Evolutionary conservation across 2,888 invertebrate genomes (phyloP).

Genomic region (Halocaridina rubra): DNA sequence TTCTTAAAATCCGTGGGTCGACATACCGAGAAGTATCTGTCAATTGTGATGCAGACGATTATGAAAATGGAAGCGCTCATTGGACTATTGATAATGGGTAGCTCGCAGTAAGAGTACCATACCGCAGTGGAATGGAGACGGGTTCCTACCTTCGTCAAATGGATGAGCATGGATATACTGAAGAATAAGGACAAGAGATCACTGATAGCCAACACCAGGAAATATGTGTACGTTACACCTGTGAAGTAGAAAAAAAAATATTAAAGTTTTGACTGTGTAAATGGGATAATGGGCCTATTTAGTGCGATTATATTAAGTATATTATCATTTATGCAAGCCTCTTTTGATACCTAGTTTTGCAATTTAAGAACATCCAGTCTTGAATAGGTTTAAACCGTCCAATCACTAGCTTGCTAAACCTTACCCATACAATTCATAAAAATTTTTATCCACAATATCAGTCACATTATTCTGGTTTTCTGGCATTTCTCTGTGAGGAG

Average conservation of each 20-base stretch:
- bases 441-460: too few relatives aligned
- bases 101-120: constrained; percentile 70
- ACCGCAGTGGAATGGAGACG: constrained; percentile 65
- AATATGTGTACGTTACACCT: constrained; percentile 70
- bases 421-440: too few relatives aligned
- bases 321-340: not conserved
- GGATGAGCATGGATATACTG: constrained; percentile 67
- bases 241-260: too few relatives aligned
- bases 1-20: constrained; percentile 68
- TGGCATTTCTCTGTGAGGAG: too few relatives aligned
- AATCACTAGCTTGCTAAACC: constrained; percentile 70
- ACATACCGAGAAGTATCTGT: constrained; percentile 71
- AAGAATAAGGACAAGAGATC: constrained; percentile 70
- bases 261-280: not conserved
- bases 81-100: constrained; percentile 70
- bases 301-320: not conserved
- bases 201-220: constrained; percentile 69
- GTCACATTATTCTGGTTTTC: too few relatives aligned
- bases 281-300: not conserved
- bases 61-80: constrained; percentile 71
- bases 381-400: constrained; percentile 71
- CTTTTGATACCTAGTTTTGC: not conserved
- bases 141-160: constrained; percentile 13
- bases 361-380: constrained; percentile 70
- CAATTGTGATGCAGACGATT: constrained; percentile 71